Evolutionary conservation across 2,113 vertebrate genomes (phyloP), one percentile per base, ranked within the genome.

Genomic region (Acrocephalus arundinaceus): DNA sequence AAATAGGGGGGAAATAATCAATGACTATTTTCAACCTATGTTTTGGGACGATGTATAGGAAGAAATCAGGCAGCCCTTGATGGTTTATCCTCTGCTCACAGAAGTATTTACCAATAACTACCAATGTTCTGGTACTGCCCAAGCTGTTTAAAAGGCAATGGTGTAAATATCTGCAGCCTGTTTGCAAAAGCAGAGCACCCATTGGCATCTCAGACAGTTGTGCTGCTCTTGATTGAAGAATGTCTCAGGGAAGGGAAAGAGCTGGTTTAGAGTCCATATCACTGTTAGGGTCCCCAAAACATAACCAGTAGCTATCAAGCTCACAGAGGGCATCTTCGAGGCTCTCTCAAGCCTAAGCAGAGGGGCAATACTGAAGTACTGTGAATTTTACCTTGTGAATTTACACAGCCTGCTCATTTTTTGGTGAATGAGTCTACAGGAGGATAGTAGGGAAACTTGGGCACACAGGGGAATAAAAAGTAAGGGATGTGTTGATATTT

Each of bases 201-300:
- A 35, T 0, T 1, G 0, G 3, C 33, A 71, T 13, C 66, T 67
- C 22, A 23, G 31, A 46, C 3, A 49, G 24, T 7, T 65, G 61
- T 59, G 52, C 33, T 87, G n/a, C 33, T 31, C 59, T 77, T 46
- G 18, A 15, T 68, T 15, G 16, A 41, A 57, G 22, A 57, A 55
- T 30, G 33, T 30, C 41, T 73, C 23, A n/a, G 54, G 18, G 41
- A 62, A 65, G 15, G 46, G 18, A 67, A 92, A 77, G 27, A 15
- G 22, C 27, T 84, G 22, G 15, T 51, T 67, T 28, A 46, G n/a
- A 31, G 31, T 15, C 27, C 8, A 2, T 10, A n/a, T 54, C 66
- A 55, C 45, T 31, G 9, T 24, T 59, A n/a, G 0, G 0, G 52
- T 35, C 16, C 48, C 41, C 54, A 73, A 66, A 91, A 52, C 17